Evolutionary conservation across 2,888 invertebrate genomes (phyloP).

Genomic region (Galerucella pusilla): DNA sequence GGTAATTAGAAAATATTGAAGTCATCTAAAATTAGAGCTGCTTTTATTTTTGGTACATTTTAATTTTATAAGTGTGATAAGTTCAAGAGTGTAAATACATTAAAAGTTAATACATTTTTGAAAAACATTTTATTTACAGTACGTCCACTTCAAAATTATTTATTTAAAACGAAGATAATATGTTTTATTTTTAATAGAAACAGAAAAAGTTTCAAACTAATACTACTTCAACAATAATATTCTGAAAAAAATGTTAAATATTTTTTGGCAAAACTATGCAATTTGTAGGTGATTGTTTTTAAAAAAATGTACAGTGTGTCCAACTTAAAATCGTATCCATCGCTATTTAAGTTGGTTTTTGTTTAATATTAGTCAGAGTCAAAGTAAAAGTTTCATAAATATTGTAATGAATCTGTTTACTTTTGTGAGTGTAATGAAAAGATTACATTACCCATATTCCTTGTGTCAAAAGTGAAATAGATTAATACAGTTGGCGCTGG

Average conservation of each 20-base stretch:
- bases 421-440: neutral
- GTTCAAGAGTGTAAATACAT: slow-evolving; percentile 28
- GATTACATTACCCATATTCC: neutral
- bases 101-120: neutral
- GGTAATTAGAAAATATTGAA: slow-evolving; percentile 41
- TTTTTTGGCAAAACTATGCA: too few relatives aligned
- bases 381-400: too few relatives aligned
- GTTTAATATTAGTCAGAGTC: too few relatives aligned
- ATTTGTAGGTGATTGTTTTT: too few relatives aligned
- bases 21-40: slow-evolving; percentile 36
- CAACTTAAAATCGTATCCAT: too few relatives aligned
- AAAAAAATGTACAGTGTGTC: too few relatives aligned
- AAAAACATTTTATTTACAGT: neutral
- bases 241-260: too few relatives aligned
- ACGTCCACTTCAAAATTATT: neutral
- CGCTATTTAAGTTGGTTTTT: too few relatives aligned
- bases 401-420: too few relatives aligned
- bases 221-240: too few relatives aligned
- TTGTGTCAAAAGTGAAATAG: neutral
- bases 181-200: too few relatives aligned
- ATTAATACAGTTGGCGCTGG: slow-evolving; percentile 27
- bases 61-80: slow-evolving; percentile 30
- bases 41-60: slow-evolving; percentile 34
- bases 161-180: neutral
- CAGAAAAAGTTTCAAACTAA: too few relatives aligned